Conservation (phyloP, 2,888 invertebrate genomes). For the Hecatera dysodea region DNA sequence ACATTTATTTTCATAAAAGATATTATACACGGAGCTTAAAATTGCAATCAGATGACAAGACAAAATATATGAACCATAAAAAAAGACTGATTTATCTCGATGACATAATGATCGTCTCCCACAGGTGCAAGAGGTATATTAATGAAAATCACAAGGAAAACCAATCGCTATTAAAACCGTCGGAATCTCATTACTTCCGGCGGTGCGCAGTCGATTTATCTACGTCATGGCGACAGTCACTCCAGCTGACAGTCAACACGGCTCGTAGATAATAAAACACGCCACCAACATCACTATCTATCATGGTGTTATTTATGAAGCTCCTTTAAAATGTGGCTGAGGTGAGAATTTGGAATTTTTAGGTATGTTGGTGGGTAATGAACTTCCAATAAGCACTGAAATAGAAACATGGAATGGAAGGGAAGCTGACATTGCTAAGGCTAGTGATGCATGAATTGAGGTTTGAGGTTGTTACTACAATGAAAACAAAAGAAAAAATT, state of each 20-base stretch:
- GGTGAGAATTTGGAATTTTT: conserved; percentile 54
- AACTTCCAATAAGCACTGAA: conserved; percentile 6
- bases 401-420: neutral
- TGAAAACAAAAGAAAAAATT: too few relatives aligned
- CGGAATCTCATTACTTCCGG: conserved; percentile 70
- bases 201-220: conserved; percentile 75
- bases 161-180: conserved; percentile 68
- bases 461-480: neutral
- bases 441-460: neutral
- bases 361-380: conserved; percentile 3
- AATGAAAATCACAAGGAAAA: conserved; percentile 63
- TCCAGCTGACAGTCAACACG: conserved; percentile 70
- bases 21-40: neutral
- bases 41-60: conserved; percentile 2
- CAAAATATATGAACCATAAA: conserved; percentile 8
- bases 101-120: conserved; percentile 40
- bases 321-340: conserved; percentile 61
- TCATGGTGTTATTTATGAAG: conserved; percentile 68
- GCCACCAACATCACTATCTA: conserved; percentile 71
- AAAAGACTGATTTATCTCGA: conserved; percentile 21
- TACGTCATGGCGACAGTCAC: conserved; percentile 73
- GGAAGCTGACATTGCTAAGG: too few relatives aligned
- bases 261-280: conserved; percentile 78
- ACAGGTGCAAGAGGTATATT: conserved; percentile 59
- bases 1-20: neutral